Percentiles rank a stretch among this genome's conserved stretches.
Conservation (phyloP, 2,797 vertebrate species). For the Phrynocephalus guinanensis region DNA sequence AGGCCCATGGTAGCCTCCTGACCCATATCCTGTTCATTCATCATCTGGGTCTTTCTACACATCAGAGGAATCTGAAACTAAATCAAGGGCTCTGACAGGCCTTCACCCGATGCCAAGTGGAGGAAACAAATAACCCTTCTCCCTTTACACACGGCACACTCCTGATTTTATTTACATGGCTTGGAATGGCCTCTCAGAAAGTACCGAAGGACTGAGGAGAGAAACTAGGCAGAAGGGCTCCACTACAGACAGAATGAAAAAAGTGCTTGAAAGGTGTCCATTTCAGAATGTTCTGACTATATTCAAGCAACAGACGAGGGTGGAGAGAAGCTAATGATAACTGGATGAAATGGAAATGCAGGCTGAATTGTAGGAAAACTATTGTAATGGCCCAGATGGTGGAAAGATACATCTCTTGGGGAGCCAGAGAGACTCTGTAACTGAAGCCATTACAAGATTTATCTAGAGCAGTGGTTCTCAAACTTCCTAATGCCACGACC, state of each 20-base stretch:
- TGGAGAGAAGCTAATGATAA: neutral
- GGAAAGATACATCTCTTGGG: neutral
- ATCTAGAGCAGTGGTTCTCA: neutral
- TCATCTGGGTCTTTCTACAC: neutral
- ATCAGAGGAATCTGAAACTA: neutral
- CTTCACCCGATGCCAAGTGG: neutral
- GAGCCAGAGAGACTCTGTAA: neutral
- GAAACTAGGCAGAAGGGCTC: neutral
- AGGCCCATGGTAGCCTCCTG: neutral
- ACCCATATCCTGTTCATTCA: neutral
- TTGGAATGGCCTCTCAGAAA: conserved; percentile 5
- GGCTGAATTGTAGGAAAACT: conserved; percentile 1
- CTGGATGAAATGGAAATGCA: conserved; percentile 6
- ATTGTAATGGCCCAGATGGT: neutral
- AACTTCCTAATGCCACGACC: too few species aligned
- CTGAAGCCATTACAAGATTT: neutral
- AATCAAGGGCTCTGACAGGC: neutral
- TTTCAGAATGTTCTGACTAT: neutral
- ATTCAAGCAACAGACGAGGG: neutral
- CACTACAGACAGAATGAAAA: neutral
- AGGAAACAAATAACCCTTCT: conserved; percentile 21
- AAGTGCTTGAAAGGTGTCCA: neutral
- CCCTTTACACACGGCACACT: conserved; percentile 4
- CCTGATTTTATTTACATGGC: conserved; percentile 25
- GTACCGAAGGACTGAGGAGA: neutral